Evolutionary conservation across 1,140 invertebrate genomes (phyloP), one percentile per base, ranked within the genome.

Genomic region (Xylocopa sonorina): DNA sequence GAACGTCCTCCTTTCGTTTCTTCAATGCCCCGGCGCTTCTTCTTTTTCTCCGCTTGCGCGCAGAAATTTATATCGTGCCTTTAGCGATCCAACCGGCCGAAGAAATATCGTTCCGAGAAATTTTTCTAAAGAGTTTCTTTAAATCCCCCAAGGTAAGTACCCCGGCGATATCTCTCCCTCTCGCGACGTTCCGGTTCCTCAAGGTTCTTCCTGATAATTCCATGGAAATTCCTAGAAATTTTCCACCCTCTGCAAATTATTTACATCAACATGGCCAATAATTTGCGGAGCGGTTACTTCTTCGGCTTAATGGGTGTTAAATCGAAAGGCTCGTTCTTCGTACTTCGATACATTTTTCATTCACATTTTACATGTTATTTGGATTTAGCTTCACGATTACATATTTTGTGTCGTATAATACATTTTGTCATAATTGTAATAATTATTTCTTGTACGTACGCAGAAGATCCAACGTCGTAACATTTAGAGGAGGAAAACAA

Each of bases 111-210:
- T 60, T 58, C 43, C 29, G 29, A 27, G 32, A 73, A 60, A 48
- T 50, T 73, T 21, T 73, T 58, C 29, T 57, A 58, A 48, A 27
- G 57, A 62, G 29, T 73, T 60, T 50, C 69, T 38, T 50, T n/a
- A 58, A 72, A 48, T 9, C n/a, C 21, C 43, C 12, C 9, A 38
- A 38, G 38, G 12, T n/a, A 29, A 32, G 27, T 73, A 73, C 38
- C 62, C 43, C 7, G 10, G 34, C 4, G 16, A 29, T 71, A 43
- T 43, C 53, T n/a, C 18, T 46, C 18, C 34, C 38, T 9, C 34
- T 57, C 38, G 9, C 16, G n/a, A 57, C 29, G 24, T 53, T 34
- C 29, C 67, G 38, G n/a, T 41, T 57, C 21, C 51, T 34, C 3
- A 21, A 24, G 21, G 41, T 55, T 34, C 14, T 16, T 38, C 48